Conservation (phyloP, 2,888 invertebrate genomes). For the Tachina lurida region DNA sequence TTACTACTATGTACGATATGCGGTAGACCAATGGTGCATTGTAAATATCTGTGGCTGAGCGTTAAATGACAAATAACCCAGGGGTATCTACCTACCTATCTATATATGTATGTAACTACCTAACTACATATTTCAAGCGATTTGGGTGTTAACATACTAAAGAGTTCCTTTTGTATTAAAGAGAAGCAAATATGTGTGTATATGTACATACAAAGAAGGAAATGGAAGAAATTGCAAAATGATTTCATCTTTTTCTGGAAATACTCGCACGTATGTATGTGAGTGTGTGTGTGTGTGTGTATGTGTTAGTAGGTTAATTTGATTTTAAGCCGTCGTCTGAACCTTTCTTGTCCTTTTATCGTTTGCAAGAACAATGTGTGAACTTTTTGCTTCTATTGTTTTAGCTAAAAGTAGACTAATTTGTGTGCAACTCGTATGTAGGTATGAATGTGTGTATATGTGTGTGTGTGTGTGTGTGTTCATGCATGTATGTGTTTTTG, state of each 20-base stretch:
- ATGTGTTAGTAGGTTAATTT: conserved; percentile 11
- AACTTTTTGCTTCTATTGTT: conserved; percentile 49
- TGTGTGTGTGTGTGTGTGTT: neutral
- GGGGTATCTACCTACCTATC: conserved; percentile 19
- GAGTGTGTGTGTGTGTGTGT: neutral
- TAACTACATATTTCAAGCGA: no score
- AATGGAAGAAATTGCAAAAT: neutral
- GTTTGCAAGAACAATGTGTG: conserved; percentile 34
- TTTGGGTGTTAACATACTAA: conserved; percentile 68
- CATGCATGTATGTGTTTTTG: conserved; percentile 2
- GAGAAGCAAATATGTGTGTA: neutral
- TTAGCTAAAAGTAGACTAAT: conserved; percentile 63
- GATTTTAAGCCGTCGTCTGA: conserved; percentile 44
- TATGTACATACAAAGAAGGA: neutral
- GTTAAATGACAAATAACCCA: conserved; percentile 60
- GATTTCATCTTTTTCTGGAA: neutral
- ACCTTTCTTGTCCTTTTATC: conserved; percentile 16
- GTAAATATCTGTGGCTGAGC: conserved; percentile 51
- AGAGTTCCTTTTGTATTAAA: conserved; percentile 42
- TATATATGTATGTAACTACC: no score
- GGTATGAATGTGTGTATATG: neutral
- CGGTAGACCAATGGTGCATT: conserved; percentile 72
- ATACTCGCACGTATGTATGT: neutral
- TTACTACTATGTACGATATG: conserved; percentile 48
- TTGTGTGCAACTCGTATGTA: conserved; percentile 24